These are phyloP conservation scores for Chrysemys picta DNA, from an alignment of 2,113 vertebrate genomes.

Conservation along the genomic window DNA sequence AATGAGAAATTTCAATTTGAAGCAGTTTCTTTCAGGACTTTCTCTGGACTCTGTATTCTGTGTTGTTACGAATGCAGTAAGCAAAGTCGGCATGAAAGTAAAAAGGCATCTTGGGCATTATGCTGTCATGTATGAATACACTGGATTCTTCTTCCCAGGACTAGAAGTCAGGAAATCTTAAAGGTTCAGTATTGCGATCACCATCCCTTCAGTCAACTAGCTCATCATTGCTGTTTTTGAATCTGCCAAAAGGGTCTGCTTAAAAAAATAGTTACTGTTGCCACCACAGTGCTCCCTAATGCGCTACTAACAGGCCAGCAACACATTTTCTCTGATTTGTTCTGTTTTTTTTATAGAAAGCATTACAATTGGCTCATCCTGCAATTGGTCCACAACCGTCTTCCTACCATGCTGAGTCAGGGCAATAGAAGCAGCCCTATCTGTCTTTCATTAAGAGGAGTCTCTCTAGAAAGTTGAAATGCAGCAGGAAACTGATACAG, in stretches of 20 bases:
- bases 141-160: neutral
- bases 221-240: neutral
- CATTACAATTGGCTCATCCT: constrained; percentile 18
- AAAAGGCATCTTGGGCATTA: neutral
- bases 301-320: constrained; percentile 31
- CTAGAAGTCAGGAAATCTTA: neutral
- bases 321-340: rapidly evolving
- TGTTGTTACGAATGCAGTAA: neutral
- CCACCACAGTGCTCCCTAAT: neutral
- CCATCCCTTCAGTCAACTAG: neutral
- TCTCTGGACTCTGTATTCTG: neutral
- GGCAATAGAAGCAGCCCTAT: neutral
- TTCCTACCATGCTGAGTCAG: rapidly evolving
- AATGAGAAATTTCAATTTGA: neutral
- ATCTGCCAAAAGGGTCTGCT: neutral
- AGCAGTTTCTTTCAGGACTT: neutral
- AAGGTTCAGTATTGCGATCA: neutral
- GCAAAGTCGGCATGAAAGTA: neutral
- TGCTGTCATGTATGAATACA: neutral
- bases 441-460: neutral
- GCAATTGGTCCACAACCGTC: neutral
- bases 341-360: constrained; percentile 16
- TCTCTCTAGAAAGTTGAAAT: neutral
- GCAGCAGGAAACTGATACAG: neutral
- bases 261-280: constrained; percentile 4